Evolutionary conservation across 2,888 invertebrate genomes (phyloP), one percentile per base, ranked within the genome.

Genomic region (Tetheella fluctuosa): DNA sequence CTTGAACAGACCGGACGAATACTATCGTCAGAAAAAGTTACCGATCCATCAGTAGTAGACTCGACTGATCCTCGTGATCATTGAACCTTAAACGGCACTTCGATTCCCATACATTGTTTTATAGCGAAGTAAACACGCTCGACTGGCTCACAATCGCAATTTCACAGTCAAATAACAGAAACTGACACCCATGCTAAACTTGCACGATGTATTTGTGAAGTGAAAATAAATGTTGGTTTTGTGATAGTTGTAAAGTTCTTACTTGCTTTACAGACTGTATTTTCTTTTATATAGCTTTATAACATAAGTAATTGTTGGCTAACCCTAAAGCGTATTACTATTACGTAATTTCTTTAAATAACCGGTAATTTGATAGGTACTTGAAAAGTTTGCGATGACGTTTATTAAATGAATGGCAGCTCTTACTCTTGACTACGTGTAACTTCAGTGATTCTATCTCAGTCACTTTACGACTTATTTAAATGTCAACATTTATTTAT

Each of bases 41-140:
- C 76, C 76, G 70, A 79, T 76, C 80, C 69, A 72, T 79, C 79
- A 71, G 76, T 69, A 72, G 71, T 74, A 64, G 70, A 70, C 71
- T 75, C 71, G 76, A 73, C 73, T 71, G 80, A 80, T 81, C 74
- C 75, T 69, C 65, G 76, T 85, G 84, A 81, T 81, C 86, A 77
- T 79, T 88, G 86, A 88, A 86, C 85, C 85, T 76, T 79, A 73
- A 80, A 79, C 73, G 72, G 69, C 74, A 71, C 71, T 76, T 58
- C 58, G 70, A 69, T 77, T 75, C 76, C 68, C 76, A 76, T 77
- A 69, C 68, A 70, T 79, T 71, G 73, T 76, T 81, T 77, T 73
- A 75, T 79, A 70, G 74, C 71, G 75, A 71, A 74, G 68, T 75
- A 76, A 80, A 79, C 74, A 80, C 71, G 72, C 73, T 74, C 70